Conservation (phyloP, 2,113 vertebrate species). For the Ranitomeya variabilis region DNA sequence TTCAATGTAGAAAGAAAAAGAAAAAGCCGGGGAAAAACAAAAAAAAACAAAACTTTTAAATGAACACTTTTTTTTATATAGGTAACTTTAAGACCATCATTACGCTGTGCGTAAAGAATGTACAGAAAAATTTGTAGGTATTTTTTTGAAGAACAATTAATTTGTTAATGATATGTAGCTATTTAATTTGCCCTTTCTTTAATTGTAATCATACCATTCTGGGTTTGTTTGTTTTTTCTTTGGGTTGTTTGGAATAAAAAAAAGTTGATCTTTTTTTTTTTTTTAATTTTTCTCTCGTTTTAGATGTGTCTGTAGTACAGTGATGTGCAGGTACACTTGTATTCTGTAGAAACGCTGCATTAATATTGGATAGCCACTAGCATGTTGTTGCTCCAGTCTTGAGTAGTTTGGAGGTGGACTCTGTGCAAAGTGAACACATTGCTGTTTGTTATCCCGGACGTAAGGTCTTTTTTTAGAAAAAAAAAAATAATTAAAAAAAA, state of each 20-base stretch:
- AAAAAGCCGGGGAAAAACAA: conserved; percentile 68
- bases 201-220: conserved; percentile 89
- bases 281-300: conserved; percentile 60
- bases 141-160: conserved; percentile 99
- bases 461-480: neutral
- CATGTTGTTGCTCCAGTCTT: conserved; percentile 85
- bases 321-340: conserved; percentile 97
- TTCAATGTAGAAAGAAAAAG: conserved; percentile 86
- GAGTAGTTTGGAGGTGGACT: conserved; percentile 73
- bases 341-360: conserved; percentile 88
- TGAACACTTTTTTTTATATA: conserved; percentile 90
- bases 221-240: conserved; percentile 72
- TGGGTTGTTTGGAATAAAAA: conserved; percentile 82
- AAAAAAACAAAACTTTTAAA: conserved; percentile 67
- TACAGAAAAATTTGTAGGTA: conserved; percentile 99
- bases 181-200: conserved; percentile 96
- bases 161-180: conserved; percentile 99
- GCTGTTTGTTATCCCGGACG: conserved; percentile 58
- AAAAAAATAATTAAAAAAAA: neutral
- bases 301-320: conserved; percentile 85
- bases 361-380: conserved; percentile 84
- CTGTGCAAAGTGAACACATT: conserved; percentile 64
- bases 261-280: conserved; percentile 95
- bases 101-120: conserved; percentile 99
- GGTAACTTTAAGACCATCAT: conserved; percentile 99